Evolutionary conservation across 1,140 invertebrate genomes (phyloP).

Genomic region (Phymorhynchus buccinoides): DNA sequence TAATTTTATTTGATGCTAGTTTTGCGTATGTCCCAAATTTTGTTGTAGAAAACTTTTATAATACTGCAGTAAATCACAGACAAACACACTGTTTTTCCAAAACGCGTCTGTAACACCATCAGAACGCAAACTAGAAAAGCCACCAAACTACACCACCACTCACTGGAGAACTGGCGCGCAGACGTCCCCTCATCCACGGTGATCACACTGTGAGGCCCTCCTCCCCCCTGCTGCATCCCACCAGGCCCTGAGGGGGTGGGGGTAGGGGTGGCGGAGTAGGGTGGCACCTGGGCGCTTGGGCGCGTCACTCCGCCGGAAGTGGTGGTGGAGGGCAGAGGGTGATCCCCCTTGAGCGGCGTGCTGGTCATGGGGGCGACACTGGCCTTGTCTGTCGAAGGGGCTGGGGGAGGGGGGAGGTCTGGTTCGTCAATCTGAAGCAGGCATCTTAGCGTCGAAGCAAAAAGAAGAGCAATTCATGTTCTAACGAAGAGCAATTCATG

Average conservation of each 20-base stretch:
- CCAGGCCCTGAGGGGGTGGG: no score
- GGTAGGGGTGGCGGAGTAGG: conserved; percentile 49
- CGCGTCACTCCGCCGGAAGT: conserved; percentile 49
- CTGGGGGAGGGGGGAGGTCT: conserved; percentile 45
- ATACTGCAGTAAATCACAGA: no score
- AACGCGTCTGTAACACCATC: no score
- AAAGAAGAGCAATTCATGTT: no score
- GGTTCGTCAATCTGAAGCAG: conserved; percentile 58
- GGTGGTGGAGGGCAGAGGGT: not conserved
- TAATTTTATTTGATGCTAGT: no score
- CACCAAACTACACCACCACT: not conserved
- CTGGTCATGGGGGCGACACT: not conserved
- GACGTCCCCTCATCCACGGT: conserved; percentile 58
- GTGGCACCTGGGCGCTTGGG: conserved; percentile 63
- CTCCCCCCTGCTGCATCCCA: conserved; percentile 33
- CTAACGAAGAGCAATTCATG: not conserved
- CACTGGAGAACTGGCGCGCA: conserved; percentile 36
- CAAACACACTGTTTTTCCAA: no score
- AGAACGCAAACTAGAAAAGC: not conserved
- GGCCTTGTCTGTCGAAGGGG: not conserved
- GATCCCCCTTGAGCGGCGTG: conserved; percentile 18
- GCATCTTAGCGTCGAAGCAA: no score
- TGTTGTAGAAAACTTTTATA: no score
- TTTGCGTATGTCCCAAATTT: no score
- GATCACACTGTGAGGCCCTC: conserved; percentile 61